Conservation (phyloP, 2,888 invertebrate species). For the Idaea dimidiata region DNA sequence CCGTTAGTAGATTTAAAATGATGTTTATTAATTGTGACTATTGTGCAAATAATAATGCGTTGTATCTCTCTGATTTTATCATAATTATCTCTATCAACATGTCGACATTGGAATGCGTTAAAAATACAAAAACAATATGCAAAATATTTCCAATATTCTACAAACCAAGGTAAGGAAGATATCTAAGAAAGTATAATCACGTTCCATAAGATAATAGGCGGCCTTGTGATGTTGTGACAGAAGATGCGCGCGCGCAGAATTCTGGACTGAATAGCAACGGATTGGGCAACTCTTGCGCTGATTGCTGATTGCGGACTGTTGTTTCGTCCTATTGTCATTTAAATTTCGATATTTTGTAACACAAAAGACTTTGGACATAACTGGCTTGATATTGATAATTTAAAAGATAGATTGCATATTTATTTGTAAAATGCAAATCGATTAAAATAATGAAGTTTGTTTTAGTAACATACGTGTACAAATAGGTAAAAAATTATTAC, state of each 20-base stretch:
- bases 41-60: too few relatives aligned
- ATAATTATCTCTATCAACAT: not conserved
- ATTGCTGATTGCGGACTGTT: slow-evolving; percentile 25
- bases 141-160: not conserved
- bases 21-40: too few relatives aligned
- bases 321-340: slow-evolving; percentile 7
- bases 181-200: slow-evolving; percentile 33
- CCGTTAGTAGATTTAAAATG: too few relatives aligned
- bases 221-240: slow-evolving; percentile 51
- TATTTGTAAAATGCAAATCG: too few relatives aligned
- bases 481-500: too few relatives aligned
- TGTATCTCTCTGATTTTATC: not conserved
- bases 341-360: slow-evolving; percentile 1
- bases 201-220: slow-evolving; percentile 60
- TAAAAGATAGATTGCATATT: too few relatives aligned
- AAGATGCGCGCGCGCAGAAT: slow-evolving; percentile 45
- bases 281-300: slow-evolving; percentile 37
- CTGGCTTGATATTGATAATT: too few relatives aligned
- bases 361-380: not conserved
- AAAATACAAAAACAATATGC: not conserved
- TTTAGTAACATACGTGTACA: too few relatives aligned
- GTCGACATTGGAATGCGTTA: not conserved
- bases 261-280: slow-evolving; percentile 45
- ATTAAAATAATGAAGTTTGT: too few relatives aligned
- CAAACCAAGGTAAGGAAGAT: not conserved